Percentiles rank a stretch among this genome's conserved stretches.
phyloP scores from a whole-genome alignment of 2,113 vertebrate species.

The Pedionomus torquatus region DNA sequence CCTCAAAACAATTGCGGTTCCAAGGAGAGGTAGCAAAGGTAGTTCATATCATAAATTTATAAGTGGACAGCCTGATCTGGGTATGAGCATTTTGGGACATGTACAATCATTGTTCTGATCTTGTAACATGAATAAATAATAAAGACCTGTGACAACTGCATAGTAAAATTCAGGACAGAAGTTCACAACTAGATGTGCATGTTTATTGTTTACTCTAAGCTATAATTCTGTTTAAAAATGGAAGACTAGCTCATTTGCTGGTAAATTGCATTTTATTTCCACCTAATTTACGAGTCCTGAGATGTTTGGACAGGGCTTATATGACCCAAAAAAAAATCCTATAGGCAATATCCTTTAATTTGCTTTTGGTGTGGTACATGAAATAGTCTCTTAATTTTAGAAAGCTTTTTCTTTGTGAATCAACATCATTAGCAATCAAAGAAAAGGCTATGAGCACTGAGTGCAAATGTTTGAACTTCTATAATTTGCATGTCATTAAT shows the following conservation, averaged over 20 bases:
- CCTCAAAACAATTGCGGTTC: background rate
- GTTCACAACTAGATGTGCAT: background rate
- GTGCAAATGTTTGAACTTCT: conserved; percentile 53
- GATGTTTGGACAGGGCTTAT: conserved; percentile 13
- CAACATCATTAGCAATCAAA: conserved; percentile 59
- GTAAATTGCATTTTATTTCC: background rate
- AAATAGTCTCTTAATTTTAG: conserved; percentile 33
- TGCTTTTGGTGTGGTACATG: conserved; percentile 29
- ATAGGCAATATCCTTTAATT: background rate
- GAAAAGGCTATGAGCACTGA: conserved; percentile 14
- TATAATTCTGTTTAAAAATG: conserved; percentile 25
- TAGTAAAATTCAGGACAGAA: background rate
- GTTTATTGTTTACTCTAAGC: background rate
- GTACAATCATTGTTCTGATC: background rate
- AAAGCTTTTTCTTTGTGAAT: conserved; percentile 14
- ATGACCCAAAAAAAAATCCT: background rate
- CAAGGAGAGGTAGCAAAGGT: background rate
- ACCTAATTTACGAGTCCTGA: conserved; percentile 1
- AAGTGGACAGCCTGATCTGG: background rate
- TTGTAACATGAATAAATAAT: background rate
- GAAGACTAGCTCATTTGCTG: background rate
- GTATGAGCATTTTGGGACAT: background rate
- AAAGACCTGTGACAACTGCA: background rate
- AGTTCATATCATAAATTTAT: background rate
- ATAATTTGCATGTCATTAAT: conserved; percentile 31